phyloP scores from a whole-genome alignment of 2,113 vertebrate species.

The Eidolon helvum region DNA sequence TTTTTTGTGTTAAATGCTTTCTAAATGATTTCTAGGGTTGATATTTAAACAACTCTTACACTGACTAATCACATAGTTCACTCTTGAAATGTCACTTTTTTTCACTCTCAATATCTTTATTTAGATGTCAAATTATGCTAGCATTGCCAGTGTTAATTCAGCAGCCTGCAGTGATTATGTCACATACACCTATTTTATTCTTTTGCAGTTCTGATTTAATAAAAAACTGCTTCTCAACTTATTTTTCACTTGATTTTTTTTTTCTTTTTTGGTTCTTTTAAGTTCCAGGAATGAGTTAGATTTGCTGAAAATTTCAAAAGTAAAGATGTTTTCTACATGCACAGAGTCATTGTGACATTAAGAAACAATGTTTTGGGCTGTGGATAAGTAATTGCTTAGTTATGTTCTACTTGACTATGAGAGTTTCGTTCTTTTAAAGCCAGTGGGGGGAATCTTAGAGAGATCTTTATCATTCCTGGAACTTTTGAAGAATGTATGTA shows the following conservation, averaged over 20 bases:
- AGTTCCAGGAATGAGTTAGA: not conserved
- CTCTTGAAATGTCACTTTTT: conserved; percentile 28
- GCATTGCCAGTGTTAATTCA: conserved; percentile 8
- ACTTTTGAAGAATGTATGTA: not conserved
- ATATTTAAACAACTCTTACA: conserved; percentile 63
- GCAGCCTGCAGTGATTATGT: not conserved
- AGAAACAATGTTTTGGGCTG: not conserved
- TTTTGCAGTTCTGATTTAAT: not conserved
- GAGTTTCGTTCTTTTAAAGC: not conserved
- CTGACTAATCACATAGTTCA: conserved; percentile 40
- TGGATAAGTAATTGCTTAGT: not conserved
- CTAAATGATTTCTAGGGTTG: conserved; percentile 58
- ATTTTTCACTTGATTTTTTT: not conserved
- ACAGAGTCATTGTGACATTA: not conserved
- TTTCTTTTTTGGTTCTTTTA: not conserved
- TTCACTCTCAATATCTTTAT: conserved; percentile 50
- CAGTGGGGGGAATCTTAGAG: not conserved
- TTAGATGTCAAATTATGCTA: conserved; percentile 51
- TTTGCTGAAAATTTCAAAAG: conserved; percentile 32
- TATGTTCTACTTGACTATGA: not conserved
- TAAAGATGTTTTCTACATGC: not conserved
- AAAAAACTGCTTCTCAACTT: not conserved
- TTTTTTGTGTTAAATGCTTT: conserved; percentile 36
- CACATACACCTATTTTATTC: conserved; percentile 35
- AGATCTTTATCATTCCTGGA: not conserved